phyloP scores from a whole-genome alignment of 1,140 invertebrate genomes.

The Trissolcus basalis region DNA sequence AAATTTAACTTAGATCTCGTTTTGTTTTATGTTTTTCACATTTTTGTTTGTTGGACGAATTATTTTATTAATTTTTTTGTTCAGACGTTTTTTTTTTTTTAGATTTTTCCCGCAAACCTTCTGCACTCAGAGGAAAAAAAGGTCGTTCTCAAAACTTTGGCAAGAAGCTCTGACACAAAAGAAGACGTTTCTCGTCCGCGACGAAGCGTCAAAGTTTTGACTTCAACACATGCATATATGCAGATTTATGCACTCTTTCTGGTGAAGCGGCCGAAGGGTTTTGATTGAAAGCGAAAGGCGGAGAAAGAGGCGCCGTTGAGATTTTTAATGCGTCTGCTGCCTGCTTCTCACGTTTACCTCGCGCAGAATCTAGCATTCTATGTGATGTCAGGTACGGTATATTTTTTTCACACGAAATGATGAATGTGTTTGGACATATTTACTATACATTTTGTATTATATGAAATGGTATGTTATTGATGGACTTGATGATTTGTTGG shows the following conservation, averaged over 20 bases:
- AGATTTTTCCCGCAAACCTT: too few species aligned
- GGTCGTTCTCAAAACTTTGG: conserved; percentile 50
- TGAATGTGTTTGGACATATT: conserved; percentile 48
- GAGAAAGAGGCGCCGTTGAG: conserved; percentile 56
- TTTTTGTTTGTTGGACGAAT: too few species aligned
- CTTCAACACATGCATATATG: conserved; percentile 71
- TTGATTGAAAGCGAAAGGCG: conserved; percentile 59
- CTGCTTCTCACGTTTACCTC: conserved; percentile 68
- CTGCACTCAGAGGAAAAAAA: too few species aligned
- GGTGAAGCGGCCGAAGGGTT: conserved; percentile 48
- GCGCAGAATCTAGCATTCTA: conserved; percentile 54
- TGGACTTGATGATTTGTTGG: too few species aligned
- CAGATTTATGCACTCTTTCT: conserved; percentile 72
- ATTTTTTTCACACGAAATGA: conserved; percentile 47
- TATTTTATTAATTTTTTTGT: too few species aligned
- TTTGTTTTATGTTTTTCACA: too few species aligned
- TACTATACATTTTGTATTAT: conserved; percentile 22
- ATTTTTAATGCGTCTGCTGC: conserved; percentile 62
- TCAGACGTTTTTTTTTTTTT: too few species aligned
- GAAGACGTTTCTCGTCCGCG: conserved; percentile 52
- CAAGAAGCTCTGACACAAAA: conserved; percentile 37
- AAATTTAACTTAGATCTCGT: too few species aligned
- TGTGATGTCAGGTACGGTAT: conserved; percentile 60
- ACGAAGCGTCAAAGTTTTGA: conserved; percentile 68
- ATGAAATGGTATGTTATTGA: not conserved